Base-by-base conservation (phyloP, 2,797 vertebrate genomes). In the Silurus lanzhouensis region DNA sequence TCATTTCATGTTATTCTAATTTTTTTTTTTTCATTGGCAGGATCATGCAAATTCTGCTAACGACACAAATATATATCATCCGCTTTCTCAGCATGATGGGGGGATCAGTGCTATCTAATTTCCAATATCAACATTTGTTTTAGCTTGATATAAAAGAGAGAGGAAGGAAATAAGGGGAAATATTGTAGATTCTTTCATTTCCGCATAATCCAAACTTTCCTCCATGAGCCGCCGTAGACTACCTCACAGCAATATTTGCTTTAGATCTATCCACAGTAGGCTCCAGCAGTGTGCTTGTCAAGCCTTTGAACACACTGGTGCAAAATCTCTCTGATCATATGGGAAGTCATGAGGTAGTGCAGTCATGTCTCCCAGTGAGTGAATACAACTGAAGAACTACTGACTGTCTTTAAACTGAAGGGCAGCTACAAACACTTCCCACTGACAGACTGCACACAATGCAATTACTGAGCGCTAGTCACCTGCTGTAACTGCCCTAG, bases 121-220 rank as follows among this genome's bases (percentile, higher is more conserved):
- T 90, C 86, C 86, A 89, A 87, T 78, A 81, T 90, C 90, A 90
- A 90, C 90, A 90, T 90, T 90, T 90, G 90, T 85, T 88, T 90
- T 87, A 90, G 90, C 86, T 88, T 71, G 31, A 75, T 89, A 89
- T 88, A 85, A 86, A 88, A 90, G 88, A 87, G 70, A 74, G 80
- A 71, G 83, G 79, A 86, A 90, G 88, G 87, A 88, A 87, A 89
- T 89, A 87, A 88, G 71, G 90, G 4, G 88, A 89, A 90, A 90
- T 88, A 84, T 83, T 88, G 87, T 87, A 90, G 88, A 88, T 90
- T 88, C 88, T 90, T 89, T 90, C 87, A 88, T 89, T 90, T 88
- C 85, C 70, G 81, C 79, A 83, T 89, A 88, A 86, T 85, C 67
- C 85, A 72, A 63, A 67, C 55, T 79, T 84, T 85, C 87, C 86